Base-by-base conservation (phyloP, 2,113 vertebrate genomes). In the Channa maculata region DNA sequence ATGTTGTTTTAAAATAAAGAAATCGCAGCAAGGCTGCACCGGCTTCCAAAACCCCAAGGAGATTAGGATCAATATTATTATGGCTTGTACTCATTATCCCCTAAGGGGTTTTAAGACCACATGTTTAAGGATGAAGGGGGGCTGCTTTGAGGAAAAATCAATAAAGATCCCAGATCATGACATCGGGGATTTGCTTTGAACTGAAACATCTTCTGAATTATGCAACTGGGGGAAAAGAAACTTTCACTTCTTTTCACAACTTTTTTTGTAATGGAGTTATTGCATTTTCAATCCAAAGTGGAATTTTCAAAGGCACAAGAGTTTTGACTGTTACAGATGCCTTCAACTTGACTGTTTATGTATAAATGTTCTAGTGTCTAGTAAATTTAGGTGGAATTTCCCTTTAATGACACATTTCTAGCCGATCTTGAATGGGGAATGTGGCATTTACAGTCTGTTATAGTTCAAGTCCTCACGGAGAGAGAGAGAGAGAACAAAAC, bases 81-180 rank as follows among this genome's bases (percentile, higher is more conserved):
- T 55, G 59, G 73, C 44, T 77, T 50, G 68, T 82, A 38, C 51
- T 65, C 33, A 61, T 55, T 49, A 54, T 24, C 57, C 75, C 74
- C 61, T 3, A 2, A 12, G 71, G 78, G 66, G 37, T 55, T 77
- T 77, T 33, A 8, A 11, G 39, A 63, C 67, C 46, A 63, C 80
- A 84, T 85, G 86, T 83, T 70, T 5, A 33, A 33, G 74, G 74
- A 65, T 71, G 37, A 71, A 71, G 71, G 66, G 4, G 11, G 1
- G 46, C 46, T 10, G 77, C 77, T 83, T 61, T 79, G 72, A 84
- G 64, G 73, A 11, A 36, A 84, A 86, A 90, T 90, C 88, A 79
- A 87, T 91, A 65, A 61, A 70, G 78, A 89, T 86, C 71, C 78
- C 78, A 86, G 77, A 75, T 78, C 67, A 48, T 75, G 81, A 83